phyloP scores from a whole-genome alignment of 2,797 vertebrate genomes.

The Martes flavigula region DNA sequence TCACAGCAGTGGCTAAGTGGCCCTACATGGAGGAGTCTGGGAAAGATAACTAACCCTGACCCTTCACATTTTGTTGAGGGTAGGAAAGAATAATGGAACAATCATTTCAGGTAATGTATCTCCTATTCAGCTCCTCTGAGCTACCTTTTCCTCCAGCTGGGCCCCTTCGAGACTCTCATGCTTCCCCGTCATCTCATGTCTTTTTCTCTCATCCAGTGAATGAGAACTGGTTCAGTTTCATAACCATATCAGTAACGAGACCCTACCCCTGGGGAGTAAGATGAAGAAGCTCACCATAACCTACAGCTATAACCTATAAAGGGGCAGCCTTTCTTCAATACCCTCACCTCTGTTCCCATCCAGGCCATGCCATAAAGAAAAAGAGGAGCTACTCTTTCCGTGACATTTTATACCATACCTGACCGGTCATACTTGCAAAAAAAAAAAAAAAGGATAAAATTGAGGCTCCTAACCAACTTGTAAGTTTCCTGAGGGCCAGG shows the following conservation, averaged over 20 bases:
- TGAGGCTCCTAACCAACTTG: background rate
- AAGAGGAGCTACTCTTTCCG: background rate
- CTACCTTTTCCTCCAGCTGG: background rate
- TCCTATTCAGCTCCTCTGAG: constrained; percentile 44
- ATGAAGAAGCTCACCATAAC: background rate
- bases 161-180: background rate
- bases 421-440: background rate
- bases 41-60: constrained; percentile 73
- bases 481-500: background rate
- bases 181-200: background rate
- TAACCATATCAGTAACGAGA: background rate
- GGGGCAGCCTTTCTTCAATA: background rate
- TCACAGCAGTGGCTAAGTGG: constrained; percentile 68
- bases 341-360: background rate
- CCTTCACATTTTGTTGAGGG: constrained; percentile 80
- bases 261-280: background rate
- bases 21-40: constrained; percentile 61
- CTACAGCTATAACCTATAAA: background rate
- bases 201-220: background rate
- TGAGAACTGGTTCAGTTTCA: background rate
- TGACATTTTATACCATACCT: background rate
- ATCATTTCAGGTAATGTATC: constrained; percentile 75
- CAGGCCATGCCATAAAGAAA: background rate
- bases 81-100: constrained; percentile 74
- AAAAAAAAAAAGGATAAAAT: background rate